Conservation (phyloP, 2,888 invertebrate genomes). For the Arctia plantaginis region DNA sequence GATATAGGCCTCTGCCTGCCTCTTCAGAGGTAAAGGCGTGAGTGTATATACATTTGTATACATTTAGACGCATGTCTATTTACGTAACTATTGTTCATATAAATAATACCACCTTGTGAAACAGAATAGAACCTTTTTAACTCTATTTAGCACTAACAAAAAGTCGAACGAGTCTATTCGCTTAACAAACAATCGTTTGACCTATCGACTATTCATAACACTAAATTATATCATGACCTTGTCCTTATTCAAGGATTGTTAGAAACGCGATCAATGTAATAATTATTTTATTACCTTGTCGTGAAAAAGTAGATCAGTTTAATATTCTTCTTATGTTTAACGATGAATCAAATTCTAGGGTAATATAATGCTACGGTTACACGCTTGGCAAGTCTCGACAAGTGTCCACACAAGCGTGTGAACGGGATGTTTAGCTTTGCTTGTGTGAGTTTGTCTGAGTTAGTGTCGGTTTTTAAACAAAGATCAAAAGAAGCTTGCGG, state of each 20-base stretch:
- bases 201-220: slow-evolving; percentile 17
- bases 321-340: neutral
- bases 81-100: neutral
- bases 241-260: slow-evolving; percentile 32
- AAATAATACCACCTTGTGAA: neutral
- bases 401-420: too few species aligned
- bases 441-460: too few species aligned
- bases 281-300: neutral
- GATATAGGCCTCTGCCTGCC: too few species aligned
- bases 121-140: slow-evolving; percentile 1
- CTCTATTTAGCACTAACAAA: slow-evolving; percentile 10
- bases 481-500: too few species aligned
- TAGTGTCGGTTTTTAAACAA: too few species aligned
- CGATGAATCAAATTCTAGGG: too few species aligned
- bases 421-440: too few species aligned
- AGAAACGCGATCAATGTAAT: neutral
- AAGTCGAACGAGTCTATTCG: slow-evolving; percentile 14
- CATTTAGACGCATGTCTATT: neutral
- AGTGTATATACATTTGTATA: neutral
- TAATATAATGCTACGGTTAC: too few species aligned
- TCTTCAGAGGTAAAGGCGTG: too few species aligned
- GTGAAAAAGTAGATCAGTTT: neutral
- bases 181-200: slow-evolving; percentile 19
- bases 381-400: too few species aligned
- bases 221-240: slow-evolving; percentile 12